Evolutionary conservation across 2,888 invertebrate species (phyloP).

Genomic region (Cheilosia variabilis): DNA sequence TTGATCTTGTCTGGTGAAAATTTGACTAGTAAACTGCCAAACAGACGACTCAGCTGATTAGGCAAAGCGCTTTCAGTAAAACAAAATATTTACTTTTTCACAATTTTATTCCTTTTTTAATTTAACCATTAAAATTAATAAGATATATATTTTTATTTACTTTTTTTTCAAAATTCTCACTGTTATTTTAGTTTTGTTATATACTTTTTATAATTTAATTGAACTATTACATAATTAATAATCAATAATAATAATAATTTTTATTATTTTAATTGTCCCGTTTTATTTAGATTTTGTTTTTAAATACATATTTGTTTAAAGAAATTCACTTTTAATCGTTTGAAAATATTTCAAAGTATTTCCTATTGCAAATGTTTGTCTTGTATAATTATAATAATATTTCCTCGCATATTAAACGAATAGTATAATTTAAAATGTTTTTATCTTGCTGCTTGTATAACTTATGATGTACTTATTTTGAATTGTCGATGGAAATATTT

Average conservation of each 20-base stretch:
- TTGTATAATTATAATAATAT: conserved; percentile 69
- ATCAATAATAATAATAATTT: conserved; percentile 65
- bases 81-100: conserved; percentile 32
- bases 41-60: too few species aligned
- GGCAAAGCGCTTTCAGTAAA: not conserved
- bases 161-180: conserved; percentile 66
- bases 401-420: conserved; percentile 49
- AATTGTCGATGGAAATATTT: conserved; percentile 74
- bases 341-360: conserved; percentile 53
- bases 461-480: conserved; percentile 72
- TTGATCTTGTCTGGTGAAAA: too few species aligned
- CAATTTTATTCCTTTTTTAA: conserved; percentile 71
- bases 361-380: conserved; percentile 65
- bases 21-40: too few species aligned
- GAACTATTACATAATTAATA: conserved; percentile 75
- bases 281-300: conserved; percentile 45
- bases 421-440: conserved; percentile 68
- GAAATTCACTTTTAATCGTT: conserved; percentile 54
- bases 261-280: conserved; percentile 50
- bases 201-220: conserved; percentile 71
- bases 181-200: conserved; percentile 72
- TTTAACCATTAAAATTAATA: conserved; percentile 76
- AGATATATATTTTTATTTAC: conserved; percentile 69
- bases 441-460: conserved; percentile 66
- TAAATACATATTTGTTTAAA: conserved; percentile 47